These are phyloP conservation scores for Phyllotreta cruciferae DNA, from an alignment of 2,888 invertebrate species.

Conservation along the genomic window DNA sequence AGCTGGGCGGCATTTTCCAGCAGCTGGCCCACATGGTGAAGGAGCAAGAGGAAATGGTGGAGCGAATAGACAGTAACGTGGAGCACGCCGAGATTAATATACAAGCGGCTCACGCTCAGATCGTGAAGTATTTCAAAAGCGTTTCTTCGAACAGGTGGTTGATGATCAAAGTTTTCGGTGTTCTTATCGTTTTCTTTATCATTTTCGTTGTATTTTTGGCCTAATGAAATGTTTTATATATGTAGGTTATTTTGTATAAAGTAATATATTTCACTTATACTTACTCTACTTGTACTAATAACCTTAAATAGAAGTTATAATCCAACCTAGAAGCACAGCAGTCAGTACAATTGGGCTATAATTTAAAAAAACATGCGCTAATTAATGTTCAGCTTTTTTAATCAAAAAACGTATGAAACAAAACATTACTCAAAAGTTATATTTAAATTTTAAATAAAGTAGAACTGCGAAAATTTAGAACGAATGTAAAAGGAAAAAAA, in stretches of 20 bases:
- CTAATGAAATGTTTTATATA: slow-evolving; percentile 42
- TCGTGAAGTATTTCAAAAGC: slow-evolving; percentile 96
- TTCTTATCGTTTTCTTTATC: slow-evolving; percentile 98
- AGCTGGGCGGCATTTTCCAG: slow-evolving; percentile 97
- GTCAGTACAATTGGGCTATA: not conserved
- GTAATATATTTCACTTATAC: slow-evolving; percentile 31
- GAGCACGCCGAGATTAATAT: slow-evolving; percentile 96
- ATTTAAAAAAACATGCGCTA: slow-evolving; percentile 27
- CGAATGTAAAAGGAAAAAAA: slow-evolving; percentile 12
- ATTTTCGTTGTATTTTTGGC: slow-evolving; percentile 98
- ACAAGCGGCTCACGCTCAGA: slow-evolving; percentile 96
- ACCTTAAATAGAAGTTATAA: no score
- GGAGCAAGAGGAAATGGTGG: slow-evolving; percentile 98
- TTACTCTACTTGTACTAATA: not conserved
- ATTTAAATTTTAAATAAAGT: slow-evolving; percentile 16
- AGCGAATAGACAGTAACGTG: slow-evolving; percentile 96
- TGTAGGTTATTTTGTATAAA: slow-evolving; percentile 28
- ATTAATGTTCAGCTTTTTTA: slow-evolving; percentile 38
- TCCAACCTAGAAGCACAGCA: not conserved
- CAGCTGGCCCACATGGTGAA: slow-evolving; percentile 97
- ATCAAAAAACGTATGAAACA: slow-evolving; percentile 38
- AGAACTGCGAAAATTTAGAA: slow-evolving; percentile 18
- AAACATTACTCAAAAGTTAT: slow-evolving; percentile 14
- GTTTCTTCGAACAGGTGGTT: slow-evolving; percentile 97
- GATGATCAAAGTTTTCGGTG: slow-evolving; percentile 99